Evolutionary conservation across 2,797 vertebrate genomes (phyloP).

Genomic region (Lophius americanus): DNA sequence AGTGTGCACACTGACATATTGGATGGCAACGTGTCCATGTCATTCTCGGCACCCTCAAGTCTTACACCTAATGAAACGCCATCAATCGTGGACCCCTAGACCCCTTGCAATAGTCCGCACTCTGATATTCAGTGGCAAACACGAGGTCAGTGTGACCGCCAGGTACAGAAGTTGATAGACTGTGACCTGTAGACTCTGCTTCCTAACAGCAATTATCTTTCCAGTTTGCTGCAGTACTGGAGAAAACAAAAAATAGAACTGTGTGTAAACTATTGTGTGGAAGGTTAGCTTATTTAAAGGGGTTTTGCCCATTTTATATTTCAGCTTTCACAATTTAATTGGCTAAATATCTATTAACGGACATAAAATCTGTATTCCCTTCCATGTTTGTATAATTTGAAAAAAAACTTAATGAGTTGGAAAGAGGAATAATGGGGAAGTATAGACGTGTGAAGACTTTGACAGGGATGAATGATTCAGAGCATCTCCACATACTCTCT

Average conservation of each 20-base stretch:
- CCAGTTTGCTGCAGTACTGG: constrained; percentile 17
- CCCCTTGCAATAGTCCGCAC: constrained; percentile 55
- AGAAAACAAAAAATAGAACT: constrained; percentile 15
- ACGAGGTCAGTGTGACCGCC: constrained; percentile 60
- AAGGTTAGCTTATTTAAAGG: no score
- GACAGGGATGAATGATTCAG: no score
- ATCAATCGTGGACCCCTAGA: constrained; percentile 70
- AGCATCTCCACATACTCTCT: no score
- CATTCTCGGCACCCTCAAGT: constrained; percentile 51
- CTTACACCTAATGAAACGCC: constrained; percentile 64
- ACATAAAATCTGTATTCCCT: constrained; percentile 13
- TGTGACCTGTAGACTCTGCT: constrained; percentile 20
- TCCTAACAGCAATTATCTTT: constrained; percentile 38
- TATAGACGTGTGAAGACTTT: no score
- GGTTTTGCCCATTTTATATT: background rate
- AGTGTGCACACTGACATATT: constrained; percentile 30
- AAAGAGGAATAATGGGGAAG: no score
- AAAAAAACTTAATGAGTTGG: no score
- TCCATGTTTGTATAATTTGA: background rate
- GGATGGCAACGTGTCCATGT: constrained; percentile 30
- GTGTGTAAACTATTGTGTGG: constrained; percentile 2
- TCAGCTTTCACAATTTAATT: constrained; percentile 14
- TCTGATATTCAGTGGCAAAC: constrained; percentile 56
- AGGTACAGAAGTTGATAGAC: constrained; percentile 43
- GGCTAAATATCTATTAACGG: constrained; percentile 5